Evolutionary conservation across 2,797 vertebrate species (phyloP).

Genomic region (Hybognathus amarus): DNA sequence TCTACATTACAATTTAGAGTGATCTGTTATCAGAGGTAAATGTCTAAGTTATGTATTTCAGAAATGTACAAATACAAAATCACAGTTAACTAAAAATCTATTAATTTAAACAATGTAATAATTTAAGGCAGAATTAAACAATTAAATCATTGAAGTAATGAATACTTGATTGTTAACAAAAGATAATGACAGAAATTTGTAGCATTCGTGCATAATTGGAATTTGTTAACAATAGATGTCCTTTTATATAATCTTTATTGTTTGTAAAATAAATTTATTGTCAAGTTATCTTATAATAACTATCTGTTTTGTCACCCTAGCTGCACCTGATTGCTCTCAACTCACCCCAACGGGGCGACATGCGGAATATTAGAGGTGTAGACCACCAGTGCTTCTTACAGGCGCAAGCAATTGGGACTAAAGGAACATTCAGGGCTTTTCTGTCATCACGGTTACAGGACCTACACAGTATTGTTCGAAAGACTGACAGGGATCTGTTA

Average conservation of each 20-base stretch:
- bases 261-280: neutral
- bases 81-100: too few species aligned
- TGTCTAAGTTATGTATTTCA: too few species aligned
- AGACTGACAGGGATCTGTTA: slow-evolving; percentile 74
- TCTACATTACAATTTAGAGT: too few species aligned
- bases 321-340: slow-evolving; percentile 93
- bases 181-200: too few species aligned
- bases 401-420: slow-evolving; percentile 86
- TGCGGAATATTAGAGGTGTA: slow-evolving; percentile 87
- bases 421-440: slow-evolving; percentile 93
- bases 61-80: too few species aligned
- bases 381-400: slow-evolving; percentile 93
- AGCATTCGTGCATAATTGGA: too few species aligned
- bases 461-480: slow-evolving; percentile 90
- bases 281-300: neutral
- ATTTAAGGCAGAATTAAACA: too few species aligned
- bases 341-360: slow-evolving; percentile 81
- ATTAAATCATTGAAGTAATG: too few species aligned
- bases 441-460: slow-evolving; percentile 91
- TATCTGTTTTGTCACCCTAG: slow-evolving; percentile 68
- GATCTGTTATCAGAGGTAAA: too few species aligned
- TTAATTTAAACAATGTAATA: too few species aligned
- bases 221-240: neutral
- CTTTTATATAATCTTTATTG: neutral
- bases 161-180: too few species aligned